These are phyloP conservation scores for Teleiodes luculella DNA, from an alignment of 2,888 invertebrate genomes.

Conservation along the genomic window DNA sequence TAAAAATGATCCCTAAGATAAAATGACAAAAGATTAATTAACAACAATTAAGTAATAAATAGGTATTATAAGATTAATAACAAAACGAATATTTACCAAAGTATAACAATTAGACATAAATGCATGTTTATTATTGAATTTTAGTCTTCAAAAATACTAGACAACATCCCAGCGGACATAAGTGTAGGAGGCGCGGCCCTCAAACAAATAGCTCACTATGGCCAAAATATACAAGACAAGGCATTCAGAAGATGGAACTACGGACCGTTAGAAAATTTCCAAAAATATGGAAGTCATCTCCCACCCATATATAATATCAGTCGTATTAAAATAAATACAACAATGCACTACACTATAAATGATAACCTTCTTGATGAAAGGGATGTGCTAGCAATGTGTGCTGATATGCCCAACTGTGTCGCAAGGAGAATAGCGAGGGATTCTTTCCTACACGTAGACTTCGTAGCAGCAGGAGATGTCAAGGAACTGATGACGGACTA, in stretches of 20 bases:
- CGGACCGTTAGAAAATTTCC: conserved; percentile 36
- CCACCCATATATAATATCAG: conserved; percentile 51
- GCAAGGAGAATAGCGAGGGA: conserved; percentile 47
- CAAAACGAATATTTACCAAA: too few relatives aligned
- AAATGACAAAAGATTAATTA: too few relatives aligned
- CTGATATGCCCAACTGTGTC: conserved; percentile 43
- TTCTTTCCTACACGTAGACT: conserved; percentile 48
- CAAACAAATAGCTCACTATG: conserved; percentile 59
- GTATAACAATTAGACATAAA: too few relatives aligned
- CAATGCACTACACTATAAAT: conserved; percentile 51
- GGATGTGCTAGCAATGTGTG: conserved; percentile 52
- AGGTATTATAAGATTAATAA: too few relatives aligned
- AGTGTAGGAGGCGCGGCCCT: conserved; percentile 40
- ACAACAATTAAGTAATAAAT: too few relatives aligned
- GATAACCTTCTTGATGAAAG: conserved; percentile 45
- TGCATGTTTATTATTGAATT: neutral
- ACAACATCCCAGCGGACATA: neutral
- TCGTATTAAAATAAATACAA: conserved; percentile 40
- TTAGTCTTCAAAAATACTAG: neutral
- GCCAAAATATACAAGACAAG: conserved; percentile 54
- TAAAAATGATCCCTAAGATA: too few relatives aligned
- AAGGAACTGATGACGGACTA: conserved; percentile 52
- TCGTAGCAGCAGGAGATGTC: conserved; percentile 39
- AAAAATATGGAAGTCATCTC: conserved; percentile 34
- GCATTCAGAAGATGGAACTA: conserved; percentile 50